Evolutionary conservation across 2,888 invertebrate genomes (phyloP).

Genomic region (Megastigmus dorsalis): DNA sequence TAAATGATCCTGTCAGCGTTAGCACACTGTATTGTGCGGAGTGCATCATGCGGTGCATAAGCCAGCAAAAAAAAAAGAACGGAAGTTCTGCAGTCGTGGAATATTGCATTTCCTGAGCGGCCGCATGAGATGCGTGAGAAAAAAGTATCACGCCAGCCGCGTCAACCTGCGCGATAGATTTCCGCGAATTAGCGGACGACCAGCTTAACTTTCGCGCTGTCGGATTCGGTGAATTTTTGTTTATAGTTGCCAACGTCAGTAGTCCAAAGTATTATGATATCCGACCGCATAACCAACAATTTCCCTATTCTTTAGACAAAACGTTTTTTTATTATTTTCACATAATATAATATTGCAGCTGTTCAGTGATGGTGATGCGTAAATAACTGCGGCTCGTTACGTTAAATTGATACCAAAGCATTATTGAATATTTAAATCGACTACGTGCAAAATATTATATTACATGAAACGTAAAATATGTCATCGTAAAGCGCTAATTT

Average conservation of each 20-base stretch:
- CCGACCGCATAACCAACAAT: too few relatives aligned
- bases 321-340: too few relatives aligned
- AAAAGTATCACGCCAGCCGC: conserved; percentile 44
- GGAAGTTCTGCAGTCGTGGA: not conserved
- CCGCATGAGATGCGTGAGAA: conserved; percentile 52
- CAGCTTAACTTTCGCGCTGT: conserved; percentile 26
- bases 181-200: conserved; percentile 45
- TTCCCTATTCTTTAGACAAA: too few relatives aligned
- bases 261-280: too few relatives aligned
- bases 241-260: conserved; percentile 24
- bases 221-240: conserved; percentile 36
- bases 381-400: not conserved
- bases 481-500: not conserved
- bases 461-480: not conserved
- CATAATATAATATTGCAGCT: not conserved
- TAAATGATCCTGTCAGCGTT: not conserved
- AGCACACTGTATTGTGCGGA: not conserved
- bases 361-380: not conserved
- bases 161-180: not conserved
- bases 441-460: not conserved
- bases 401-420: not conserved
- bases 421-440: not conserved
- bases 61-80: not conserved
- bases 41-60: not conserved
- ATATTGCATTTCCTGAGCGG: conserved; percentile 49